phyloP scores from a whole-genome alignment of 2,888 invertebrate species.

The Dasysyrphus albostriatus region DNA sequence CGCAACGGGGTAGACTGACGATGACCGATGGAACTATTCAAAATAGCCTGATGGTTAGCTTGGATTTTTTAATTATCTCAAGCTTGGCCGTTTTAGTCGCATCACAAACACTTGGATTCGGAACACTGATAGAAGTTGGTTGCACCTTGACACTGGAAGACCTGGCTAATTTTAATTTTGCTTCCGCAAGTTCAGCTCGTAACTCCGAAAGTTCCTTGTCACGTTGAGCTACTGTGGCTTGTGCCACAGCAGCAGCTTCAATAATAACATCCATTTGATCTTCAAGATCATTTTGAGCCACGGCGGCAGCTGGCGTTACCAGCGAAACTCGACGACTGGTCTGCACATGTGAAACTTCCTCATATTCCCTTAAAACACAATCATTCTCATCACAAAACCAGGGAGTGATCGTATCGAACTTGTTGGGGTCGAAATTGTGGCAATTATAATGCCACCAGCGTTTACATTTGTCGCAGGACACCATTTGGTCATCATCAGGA shows the following conservation, averaged over 20 bases:
- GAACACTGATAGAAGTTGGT: too few species aligned
- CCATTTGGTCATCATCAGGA: not conserved
- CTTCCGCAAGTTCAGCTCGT: not conserved
- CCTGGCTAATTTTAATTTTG: not conserved
- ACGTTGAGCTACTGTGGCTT: not conserved
- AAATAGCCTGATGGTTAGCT: too few species aligned
- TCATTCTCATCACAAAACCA: not conserved
- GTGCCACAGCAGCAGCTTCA: not conserved
- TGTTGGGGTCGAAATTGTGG: not conserved
- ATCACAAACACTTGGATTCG: too few species aligned
- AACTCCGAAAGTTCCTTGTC: not conserved
- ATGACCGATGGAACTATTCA: too few species aligned
- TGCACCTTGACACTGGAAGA: too few species aligned
- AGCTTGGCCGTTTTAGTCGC: too few species aligned
- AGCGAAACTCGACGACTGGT: too few species aligned
- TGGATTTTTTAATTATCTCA: too few species aligned
- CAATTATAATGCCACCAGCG: not conserved
- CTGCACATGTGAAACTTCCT: too few species aligned
- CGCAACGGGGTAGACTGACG: too few species aligned
- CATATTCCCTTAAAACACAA: not conserved
- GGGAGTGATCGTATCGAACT: not conserved
- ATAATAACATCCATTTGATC: not conserved
- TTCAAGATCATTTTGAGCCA: too few species aligned
- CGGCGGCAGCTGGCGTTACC: too few species aligned
- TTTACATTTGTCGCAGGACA: not conserved